Percentiles rank a stretch among this genome's conserved stretches.
phyloP scores from a whole-genome alignment of 2,113 vertebrate species.

The Neopipo cinnamomea region DNA sequence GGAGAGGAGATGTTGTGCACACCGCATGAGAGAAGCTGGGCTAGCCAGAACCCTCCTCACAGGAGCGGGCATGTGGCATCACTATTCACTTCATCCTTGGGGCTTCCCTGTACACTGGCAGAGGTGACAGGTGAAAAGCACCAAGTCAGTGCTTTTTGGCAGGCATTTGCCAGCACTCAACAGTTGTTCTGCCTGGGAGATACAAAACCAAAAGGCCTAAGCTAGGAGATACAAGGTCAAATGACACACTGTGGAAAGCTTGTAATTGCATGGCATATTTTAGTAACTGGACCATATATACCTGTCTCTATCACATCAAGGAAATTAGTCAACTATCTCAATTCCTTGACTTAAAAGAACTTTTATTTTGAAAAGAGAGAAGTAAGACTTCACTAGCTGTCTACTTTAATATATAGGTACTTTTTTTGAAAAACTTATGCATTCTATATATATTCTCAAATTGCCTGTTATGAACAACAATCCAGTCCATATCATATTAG shows the following conservation, averaged over 20 bases:
- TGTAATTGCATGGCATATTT: background rate
- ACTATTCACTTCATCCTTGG: background rate
- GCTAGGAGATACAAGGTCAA: background rate
- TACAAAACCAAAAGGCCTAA: background rate
- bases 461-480: background rate
- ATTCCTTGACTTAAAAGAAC: background rate
- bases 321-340: background rate
- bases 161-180: background rate
- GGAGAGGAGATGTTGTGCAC: background rate
- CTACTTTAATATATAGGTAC: background rate
- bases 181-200: background rate
- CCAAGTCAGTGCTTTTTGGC: background rate
- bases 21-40: background rate
- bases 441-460: background rate
- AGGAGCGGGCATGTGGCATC: background rate
- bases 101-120: rapidly evolving
- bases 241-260: background rate
- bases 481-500: background rate
- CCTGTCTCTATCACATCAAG: background rate
- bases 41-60: background rate
- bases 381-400: background rate
- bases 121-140: background rate
- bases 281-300: background rate
- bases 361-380: background rate
- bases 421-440: background rate